A percentile compares a stretch with the other conserved stretches of the same genome.
Conservation (phyloP, 2,888 invertebrate genomes). For the Catocala sponsa region DNA sequence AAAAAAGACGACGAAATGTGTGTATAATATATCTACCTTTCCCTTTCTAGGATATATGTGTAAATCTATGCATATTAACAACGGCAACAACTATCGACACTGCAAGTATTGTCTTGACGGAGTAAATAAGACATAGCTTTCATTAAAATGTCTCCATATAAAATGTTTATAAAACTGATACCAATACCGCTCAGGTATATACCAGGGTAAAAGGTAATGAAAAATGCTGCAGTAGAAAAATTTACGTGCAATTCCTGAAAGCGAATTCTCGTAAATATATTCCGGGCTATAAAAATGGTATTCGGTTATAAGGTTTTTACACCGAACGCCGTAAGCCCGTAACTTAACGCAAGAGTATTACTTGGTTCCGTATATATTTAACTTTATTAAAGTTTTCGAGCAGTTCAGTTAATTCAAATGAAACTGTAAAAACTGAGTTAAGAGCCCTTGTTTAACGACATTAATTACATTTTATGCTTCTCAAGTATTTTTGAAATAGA, state of each 20-base stretch:
- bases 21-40: no score
- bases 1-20: no score
- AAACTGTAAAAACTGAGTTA: neutral
- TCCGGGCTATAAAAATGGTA: constrained; percentile 78
- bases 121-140: no score
- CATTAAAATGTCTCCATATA: no score
- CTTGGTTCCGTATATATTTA: constrained; percentile 37
- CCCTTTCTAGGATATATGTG: no score
- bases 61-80: no score
- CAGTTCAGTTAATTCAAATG: constrained; percentile 18
- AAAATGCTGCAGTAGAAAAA: constrained; percentile 68
- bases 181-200: constrained; percentile 29
- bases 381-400: constrained; percentile 2
- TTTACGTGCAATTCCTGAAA: constrained; percentile 79
- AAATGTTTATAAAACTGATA: constrained; percentile 17
- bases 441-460: neutral
- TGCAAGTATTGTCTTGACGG: no score
- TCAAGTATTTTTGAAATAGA: neutral
- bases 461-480: constrained; percentile 6
- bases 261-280: constrained; percentile 82
- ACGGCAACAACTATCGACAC: no score
- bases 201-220: constrained; percentile 57
- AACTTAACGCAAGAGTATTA: constrained; percentile 56
- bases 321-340: constrained; percentile 58
- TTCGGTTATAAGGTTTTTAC: constrained; percentile 79